Base-by-base conservation (phyloP, 1,140 invertebrate species). In the Aricia agestis region DNA sequence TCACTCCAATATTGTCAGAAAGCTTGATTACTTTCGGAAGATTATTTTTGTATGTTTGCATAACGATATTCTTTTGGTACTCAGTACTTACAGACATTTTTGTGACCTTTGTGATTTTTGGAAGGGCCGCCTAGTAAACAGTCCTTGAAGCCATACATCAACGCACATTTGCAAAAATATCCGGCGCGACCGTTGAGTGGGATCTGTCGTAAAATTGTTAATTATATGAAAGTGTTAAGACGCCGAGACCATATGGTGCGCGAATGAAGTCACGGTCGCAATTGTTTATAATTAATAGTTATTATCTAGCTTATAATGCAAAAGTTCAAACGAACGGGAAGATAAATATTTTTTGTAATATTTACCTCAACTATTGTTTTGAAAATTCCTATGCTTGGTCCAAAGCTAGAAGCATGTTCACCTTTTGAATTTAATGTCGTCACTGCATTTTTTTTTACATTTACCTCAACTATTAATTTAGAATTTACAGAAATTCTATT, bases 221-320 rank as follows among this genome's bases (percentile, higher is more conserved):
- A 78, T 74, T 72, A 74, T 74, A 69, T 76, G 45, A 66, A 74
- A 74, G 68, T 70, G 66, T 59, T 70, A 58, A 69, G 70, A 75
- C 66, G 71, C 72, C 66, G 59, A 66, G 71, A 72, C 65, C 74
- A 71, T 71, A 73, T 72, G 75, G 72, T 63, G 65, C 67, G 68
- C 68, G 76, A 74, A 79, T 79, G 76, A 74, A 78, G 77, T 77
- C 76, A 79, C 57, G 77, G 78, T 66, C 73, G 73, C 32, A 66
- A 70, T 69, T 79, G 76, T 76, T 74, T 77, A 72, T 74, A 76
- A 76, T 76, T 76, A 74, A 77, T 73, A 74, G 72, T 71, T 72
- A 65, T 72, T 69, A 71, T 73, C 69, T 74, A 65, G 41, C 41
- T 70, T 45, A 67, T 59, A 70, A 25, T 32, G 63, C 63, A 36